These are phyloP conservation scores for Xiphophorus birchmanni DNA, from an alignment of 2,797 vertebrate genomes.

Conservation along the genomic window DNA sequence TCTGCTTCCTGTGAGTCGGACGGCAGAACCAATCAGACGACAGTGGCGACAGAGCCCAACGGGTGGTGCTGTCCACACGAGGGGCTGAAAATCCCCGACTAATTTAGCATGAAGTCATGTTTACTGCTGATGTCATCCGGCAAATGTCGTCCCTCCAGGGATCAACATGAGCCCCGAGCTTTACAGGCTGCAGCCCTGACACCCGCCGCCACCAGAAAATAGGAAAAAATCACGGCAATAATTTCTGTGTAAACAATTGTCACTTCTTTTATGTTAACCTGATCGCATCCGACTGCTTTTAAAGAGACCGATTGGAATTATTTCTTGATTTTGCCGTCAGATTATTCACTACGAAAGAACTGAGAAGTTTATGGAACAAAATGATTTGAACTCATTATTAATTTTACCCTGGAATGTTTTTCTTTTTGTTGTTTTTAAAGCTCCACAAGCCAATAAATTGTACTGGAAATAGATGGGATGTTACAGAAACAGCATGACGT, in stretches of 20 bases:
- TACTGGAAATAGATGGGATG: not conserved
- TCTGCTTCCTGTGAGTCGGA: not conserved
- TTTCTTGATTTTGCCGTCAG: not conserved
- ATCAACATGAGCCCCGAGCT: not conserved
- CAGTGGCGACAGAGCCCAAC: slow-evolving; percentile 36
- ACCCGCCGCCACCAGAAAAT: not conserved
- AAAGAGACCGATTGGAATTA: not conserved
- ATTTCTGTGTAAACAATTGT: not conserved
- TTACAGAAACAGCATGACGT: not conserved
- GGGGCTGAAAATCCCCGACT: slow-evolving; percentile 51
- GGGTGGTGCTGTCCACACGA: slow-evolving; percentile 32
- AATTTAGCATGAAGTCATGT: slow-evolving; percentile 49
- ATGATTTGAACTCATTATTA: not conserved
- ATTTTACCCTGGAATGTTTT: not conserved
- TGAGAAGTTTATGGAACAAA: too few relatives aligned
- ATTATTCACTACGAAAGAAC: not conserved
- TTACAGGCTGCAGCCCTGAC: not conserved
- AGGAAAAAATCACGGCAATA: not conserved
- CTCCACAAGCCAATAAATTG: not conserved
- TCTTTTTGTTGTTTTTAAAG: not conserved
- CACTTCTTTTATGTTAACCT: not conserved
- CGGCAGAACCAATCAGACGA: slow-evolving; percentile 53
- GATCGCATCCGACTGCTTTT: not conserved
- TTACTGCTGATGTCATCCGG: not conserved
- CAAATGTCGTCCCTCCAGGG: not conserved